A percentile compares a stretch with the other conserved stretches of the same genome.
Evolutionary conservation across 1,140 invertebrate species (phyloP).

Genomic region (Metaphire vulgaris): DNA sequence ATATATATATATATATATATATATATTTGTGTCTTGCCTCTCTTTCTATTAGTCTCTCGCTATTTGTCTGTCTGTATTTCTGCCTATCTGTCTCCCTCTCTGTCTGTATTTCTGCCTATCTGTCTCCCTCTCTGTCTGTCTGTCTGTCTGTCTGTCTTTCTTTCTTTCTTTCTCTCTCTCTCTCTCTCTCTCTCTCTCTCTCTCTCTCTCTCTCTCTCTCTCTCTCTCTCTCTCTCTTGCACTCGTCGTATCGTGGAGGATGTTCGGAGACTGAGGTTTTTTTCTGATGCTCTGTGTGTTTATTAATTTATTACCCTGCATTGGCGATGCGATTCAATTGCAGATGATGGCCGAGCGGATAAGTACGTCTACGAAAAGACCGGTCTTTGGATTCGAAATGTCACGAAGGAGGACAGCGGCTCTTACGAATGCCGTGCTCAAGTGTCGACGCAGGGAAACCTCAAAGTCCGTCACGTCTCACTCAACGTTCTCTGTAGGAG

Average conservation of each 20-base stretch:
- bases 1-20: too few relatives aligned
- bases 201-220: background rate
- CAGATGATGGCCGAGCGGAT: background rate
- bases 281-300: background rate
- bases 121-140: too few relatives aligned
- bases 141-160: background rate
- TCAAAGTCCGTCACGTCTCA: constrained; percentile 23
- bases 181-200: background rate
- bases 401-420: constrained; percentile 9
- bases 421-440: constrained; percentile 27
- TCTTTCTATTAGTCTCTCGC: too few relatives aligned
- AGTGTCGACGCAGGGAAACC: constrained; percentile 16
- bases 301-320: background rate
- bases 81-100: too few relatives aligned
- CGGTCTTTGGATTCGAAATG: background rate
- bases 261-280: background rate
- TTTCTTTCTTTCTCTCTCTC: too few relatives aligned
- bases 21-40: too few relatives aligned
- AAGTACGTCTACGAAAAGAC: background rate
- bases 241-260: background rate
- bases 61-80: too few relatives aligned
- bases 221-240: too few relatives aligned
- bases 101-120: too few relatives aligned
- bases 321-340: background rate
- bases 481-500: constrained; percentile 26